These are phyloP conservation scores for Pionites leucogaster DNA, from an alignment of 2,113 vertebrate species.

Conservation along the genomic window DNA sequence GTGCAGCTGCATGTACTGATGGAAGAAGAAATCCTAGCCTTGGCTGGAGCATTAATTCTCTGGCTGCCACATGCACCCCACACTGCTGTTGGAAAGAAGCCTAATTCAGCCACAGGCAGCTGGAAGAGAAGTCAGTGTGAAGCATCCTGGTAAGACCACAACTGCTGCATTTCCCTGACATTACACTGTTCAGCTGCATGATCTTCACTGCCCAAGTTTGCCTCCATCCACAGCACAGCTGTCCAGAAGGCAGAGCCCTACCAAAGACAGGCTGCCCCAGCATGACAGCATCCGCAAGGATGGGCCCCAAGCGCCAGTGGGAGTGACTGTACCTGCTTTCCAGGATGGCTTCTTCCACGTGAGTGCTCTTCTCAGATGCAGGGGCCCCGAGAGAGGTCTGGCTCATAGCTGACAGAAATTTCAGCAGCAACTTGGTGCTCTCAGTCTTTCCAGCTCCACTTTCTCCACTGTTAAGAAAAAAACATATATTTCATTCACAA, in stretches of 20 bases:
- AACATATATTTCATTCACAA: neutral
- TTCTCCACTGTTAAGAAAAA: conserved; percentile 79
- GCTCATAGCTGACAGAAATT: conserved; percentile 91
- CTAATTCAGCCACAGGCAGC: neutral
- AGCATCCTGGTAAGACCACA: fast-evolving
- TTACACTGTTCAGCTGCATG: neutral
- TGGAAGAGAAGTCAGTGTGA: neutral
- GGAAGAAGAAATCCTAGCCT: neutral
- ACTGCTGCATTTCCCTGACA: fast-evolving
- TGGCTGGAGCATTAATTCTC: neutral
- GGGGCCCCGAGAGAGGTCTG: conserved; percentile 80
- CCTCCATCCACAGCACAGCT: fast-evolving
- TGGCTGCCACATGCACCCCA: neutral
- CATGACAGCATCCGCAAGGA: fast-evolving
- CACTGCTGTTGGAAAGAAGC: neutral
- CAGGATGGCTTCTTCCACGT: conserved; percentile 88
- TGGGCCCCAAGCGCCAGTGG: fast-evolving
- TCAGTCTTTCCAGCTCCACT: conserved; percentile 94
- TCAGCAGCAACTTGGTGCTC: conserved; percentile 90
- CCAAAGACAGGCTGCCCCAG: neutral
- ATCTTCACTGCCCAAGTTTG: neutral
- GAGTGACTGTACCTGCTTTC: conserved; percentile 84
- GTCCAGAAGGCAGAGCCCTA: neutral
- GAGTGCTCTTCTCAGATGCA: conserved; percentile 78
- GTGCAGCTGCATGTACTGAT: neutral